phyloP scores from a whole-genome alignment of 2,113 vertebrate species.

The Nycticryphes semicollaris region DNA sequence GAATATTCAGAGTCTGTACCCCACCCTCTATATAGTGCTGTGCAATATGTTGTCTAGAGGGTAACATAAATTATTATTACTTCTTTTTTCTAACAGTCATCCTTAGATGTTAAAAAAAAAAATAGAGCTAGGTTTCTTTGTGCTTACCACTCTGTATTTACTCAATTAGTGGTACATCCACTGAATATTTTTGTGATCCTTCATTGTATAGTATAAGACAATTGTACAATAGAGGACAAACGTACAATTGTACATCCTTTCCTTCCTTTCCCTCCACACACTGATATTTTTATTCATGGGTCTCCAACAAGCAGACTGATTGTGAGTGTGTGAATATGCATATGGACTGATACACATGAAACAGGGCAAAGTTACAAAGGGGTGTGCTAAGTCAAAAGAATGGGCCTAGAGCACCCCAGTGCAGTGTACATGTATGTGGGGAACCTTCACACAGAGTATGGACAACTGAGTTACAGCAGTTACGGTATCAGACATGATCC shows the following conservation, averaged over 20 bases:
- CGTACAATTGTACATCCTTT: not conserved
- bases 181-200: not conserved
- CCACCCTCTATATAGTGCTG: not conserved
- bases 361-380: not conserved
- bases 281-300: not conserved
- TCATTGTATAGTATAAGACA: not conserved
- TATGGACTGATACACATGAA: not conserved
- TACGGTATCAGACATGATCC: not conserved
- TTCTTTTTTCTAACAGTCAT: not conserved
- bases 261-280: not conserved
- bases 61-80: not conserved
- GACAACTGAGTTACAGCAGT: not conserved
- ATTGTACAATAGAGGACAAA: not conserved
- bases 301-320: not conserved
- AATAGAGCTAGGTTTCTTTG: not conserved
- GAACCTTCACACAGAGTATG: not conserved
- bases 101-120: not conserved
- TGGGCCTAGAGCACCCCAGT: not conserved
- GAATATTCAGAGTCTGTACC: not conserved
- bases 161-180: not conserved
- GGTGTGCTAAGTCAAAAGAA: not conserved
- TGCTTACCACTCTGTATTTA: not conserved
- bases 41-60: not conserved
- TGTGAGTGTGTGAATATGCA: not conserved
- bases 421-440: fast-evolving